Evolutionary conservation across 2,797 vertebrate species (phyloP), one percentile per base, ranked within the genome.

Genomic region (Sebastes kiyomatsui): DNA sequence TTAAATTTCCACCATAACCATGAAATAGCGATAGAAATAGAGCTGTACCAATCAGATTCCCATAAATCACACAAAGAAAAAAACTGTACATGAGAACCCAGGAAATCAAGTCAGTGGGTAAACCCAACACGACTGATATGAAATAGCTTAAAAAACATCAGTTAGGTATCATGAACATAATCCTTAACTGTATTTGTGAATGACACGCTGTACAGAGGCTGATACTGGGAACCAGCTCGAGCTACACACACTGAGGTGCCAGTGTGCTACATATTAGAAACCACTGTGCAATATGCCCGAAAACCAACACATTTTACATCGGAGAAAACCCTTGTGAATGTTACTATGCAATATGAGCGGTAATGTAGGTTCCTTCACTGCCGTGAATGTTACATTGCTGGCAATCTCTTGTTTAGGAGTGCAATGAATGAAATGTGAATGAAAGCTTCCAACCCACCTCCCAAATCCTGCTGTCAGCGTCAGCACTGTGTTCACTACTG

Each of bases 71-170:
- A 86, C 73, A 75, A 75, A 83, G 65, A 80, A 70, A 79, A 72
- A 79, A 87, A 82, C 81, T 89, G 79, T 72, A 84, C 83, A 88
- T 65, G 67, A 90, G 74, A 86, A 88, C 67, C 52, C 52, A 60
- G 69, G 74, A 79, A 52, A 67, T 42, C 71, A 6, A 52, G 58
- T 74, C 35, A 56, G 46, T 12, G 27, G 49, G 30, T 46, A 28
- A 82, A 77, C 38, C 42, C 12, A 32, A 79, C 52, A 28, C 25
- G 25, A 38, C 22, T 61, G 72, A 81, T 77, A 73, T 75, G 64
- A 68, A 65, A 73, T n/a, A 68, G 71, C 69, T 79, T 78, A 49
- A 54, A 67, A 56, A 67, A 30, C 54, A 83, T 35, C 54, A 56
- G 32, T 68, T n/a, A 66, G 59, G 32, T 33, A 42, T 75, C 60